Evolutionary conservation across 2,113 vertebrate species (phyloP).

Genomic region (Geothlypis trichas): DNA sequence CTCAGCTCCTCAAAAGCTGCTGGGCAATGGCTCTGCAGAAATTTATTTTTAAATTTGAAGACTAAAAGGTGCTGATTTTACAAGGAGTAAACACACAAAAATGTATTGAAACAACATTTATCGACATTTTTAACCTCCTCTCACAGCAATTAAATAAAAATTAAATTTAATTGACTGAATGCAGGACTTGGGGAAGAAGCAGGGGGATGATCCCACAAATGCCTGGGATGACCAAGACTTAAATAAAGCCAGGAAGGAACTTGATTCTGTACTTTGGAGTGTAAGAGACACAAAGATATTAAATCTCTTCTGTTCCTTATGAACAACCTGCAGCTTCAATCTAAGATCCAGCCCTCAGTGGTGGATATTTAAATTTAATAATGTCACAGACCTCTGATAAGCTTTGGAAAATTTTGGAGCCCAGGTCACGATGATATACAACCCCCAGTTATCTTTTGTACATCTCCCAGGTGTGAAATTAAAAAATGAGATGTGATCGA

Average conservation of each 20-base stretch:
- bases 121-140: background rate
- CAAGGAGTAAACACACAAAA: background rate
- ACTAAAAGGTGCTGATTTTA: background rate
- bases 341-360: background rate
- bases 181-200: background rate
- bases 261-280: background rate
- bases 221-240: background rate
- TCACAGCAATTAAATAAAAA: background rate
- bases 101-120: background rate
- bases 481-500: constrained; percentile 76
- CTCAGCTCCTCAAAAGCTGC: background rate
- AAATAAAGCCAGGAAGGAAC: background rate
- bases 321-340: background rate
- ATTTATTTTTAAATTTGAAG: too few relatives aligned
- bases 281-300: background rate
- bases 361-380: constrained; percentile 48
- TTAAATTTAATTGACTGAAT: background rate
- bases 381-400: constrained; percentile 25
- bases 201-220: background rate
- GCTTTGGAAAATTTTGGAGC: constrained; percentile 48
- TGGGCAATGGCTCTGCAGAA: background rate
- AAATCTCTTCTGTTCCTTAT: background rate
- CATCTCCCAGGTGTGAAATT: constrained; percentile 76
- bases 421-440: constrained; percentile 76
- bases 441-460: constrained; percentile 74